phyloP scores from a whole-genome alignment of 2,888 invertebrate genomes.

The Coenonympha glycerion region DNA sequence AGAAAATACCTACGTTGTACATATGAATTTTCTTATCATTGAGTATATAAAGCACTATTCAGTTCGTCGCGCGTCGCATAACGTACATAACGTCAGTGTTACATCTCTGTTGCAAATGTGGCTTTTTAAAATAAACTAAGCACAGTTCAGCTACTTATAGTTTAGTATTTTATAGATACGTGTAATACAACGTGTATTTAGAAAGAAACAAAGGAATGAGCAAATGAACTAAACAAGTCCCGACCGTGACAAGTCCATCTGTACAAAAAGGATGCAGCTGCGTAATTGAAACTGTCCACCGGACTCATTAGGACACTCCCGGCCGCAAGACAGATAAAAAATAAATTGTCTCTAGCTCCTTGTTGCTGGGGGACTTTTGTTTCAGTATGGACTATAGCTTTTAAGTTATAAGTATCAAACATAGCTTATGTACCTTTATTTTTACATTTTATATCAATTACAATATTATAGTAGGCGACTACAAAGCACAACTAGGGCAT shows the following conservation, averaged over 20 bases:
- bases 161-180: neutral
- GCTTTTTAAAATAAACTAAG: too few species aligned
- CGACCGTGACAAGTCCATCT: slow-evolving; percentile 39
- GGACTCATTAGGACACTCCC: slow-evolving; percentile 42
- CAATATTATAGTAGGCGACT: too few species aligned
- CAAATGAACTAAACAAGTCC: slow-evolving; percentile 37
- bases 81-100: too few species aligned
- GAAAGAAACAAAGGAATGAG: slow-evolving; percentile 27
- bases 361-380: slow-evolving; percentile 9
- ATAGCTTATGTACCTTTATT: too few species aligned
- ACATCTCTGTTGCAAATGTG: too few species aligned
- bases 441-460: slow-evolving; percentile 7
- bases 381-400: neutral
- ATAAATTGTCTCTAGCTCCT: slow-evolving; percentile 24
- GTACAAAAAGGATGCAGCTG: slow-evolving; percentile 41
- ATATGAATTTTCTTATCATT: too few species aligned
- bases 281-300: slow-evolving; percentile 47
- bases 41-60: too few species aligned
- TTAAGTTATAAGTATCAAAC: too few species aligned
- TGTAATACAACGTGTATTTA: slow-evolving; percentile 23
- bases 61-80: too few species aligned
- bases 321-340: slow-evolving; percentile 34
- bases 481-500: too few species aligned
- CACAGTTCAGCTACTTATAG: too few species aligned
- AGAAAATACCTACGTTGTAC: too few species aligned